phyloP scores from a whole-genome alignment of 2,113 vertebrate genomes.

The Scalopus aquaticus region DNA sequence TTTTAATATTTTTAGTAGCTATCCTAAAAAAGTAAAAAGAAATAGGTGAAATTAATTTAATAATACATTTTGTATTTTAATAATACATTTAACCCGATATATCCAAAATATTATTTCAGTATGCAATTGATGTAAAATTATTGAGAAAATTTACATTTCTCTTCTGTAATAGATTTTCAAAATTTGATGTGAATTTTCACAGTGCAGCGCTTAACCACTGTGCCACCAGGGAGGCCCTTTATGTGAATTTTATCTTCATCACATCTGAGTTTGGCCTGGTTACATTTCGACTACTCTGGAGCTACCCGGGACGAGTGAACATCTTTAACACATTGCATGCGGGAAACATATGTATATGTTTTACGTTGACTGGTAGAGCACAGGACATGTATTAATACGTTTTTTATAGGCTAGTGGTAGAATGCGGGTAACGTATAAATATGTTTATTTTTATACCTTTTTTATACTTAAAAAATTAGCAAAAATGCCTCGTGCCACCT shows the following conservation, averaged over 20 bases:
- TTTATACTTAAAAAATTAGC: too few relatives aligned
- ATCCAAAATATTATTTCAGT: conserved; percentile 2
- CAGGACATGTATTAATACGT: too few relatives aligned
- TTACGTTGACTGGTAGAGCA: too few relatives aligned
- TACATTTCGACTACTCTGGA: not conserved
- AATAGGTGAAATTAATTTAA: not conserved
- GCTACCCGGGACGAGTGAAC: too few relatives aligned
- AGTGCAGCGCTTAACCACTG: too few relatives aligned
- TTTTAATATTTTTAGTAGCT: not conserved
- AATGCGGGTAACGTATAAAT: too few relatives aligned
- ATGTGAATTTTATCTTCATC: not conserved
- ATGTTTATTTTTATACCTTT: too few relatives aligned
- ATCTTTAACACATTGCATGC: too few relatives aligned
- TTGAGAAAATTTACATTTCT: not conserved
- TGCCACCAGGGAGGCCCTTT: too few relatives aligned
- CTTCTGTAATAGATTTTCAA: not conserved
- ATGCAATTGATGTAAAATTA: conserved; percentile 11
- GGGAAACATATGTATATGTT: too few relatives aligned
- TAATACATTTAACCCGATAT: not conserved
- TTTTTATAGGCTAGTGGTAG: too few relatives aligned
- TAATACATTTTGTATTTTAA: conserved; percentile 23
- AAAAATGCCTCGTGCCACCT: too few relatives aligned
- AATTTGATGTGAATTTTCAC: not conserved
- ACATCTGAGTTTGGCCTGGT: not conserved
- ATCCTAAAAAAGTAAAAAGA: conserved; percentile 7